These are phyloP conservation scores for Holacanthus passer DNA, from an alignment of 2,113 vertebrate genomes.

Conservation along the genomic window DNA sequence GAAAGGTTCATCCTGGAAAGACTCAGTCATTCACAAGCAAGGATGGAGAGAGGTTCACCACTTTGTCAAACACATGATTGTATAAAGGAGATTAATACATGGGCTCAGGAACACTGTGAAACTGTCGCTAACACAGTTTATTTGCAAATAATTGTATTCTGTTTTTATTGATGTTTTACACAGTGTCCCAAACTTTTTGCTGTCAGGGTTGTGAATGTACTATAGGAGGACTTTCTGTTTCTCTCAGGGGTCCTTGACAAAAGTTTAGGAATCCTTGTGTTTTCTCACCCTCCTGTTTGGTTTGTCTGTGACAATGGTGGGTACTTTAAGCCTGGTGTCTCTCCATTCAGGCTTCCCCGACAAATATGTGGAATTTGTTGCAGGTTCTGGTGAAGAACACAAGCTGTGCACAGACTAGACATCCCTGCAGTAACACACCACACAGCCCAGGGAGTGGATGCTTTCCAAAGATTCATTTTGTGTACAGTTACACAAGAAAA, in stretches of 20 bases:
- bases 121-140: too few relatives aligned
- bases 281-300: constrained; percentile 34
- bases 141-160: too few relatives aligned
- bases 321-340: background rate
- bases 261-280: background rate
- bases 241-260: background rate
- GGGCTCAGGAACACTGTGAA: too few relatives aligned
- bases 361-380: constrained; percentile 76
- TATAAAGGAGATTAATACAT: too few relatives aligned
- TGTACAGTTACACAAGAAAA: constrained; percentile 4
- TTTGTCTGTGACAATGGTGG: background rate
- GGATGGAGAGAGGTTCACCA: too few relatives aligned
- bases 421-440: background rate
- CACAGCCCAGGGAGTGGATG: background rate
- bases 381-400: constrained; percentile 60
- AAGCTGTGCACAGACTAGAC: background rate
- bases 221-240: background rate
- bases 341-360: constrained; percentile 37
- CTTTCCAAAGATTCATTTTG: background rate
- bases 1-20: too few relatives aligned
- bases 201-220: too few relatives aligned
- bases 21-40: too few relatives aligned
- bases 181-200: too few relatives aligned
- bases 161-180: too few relatives aligned
- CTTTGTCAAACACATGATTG: too few relatives aligned